Base-by-base conservation (phyloP, 2,888 invertebrate species). In the Scrobipalpa costella region DNA sequence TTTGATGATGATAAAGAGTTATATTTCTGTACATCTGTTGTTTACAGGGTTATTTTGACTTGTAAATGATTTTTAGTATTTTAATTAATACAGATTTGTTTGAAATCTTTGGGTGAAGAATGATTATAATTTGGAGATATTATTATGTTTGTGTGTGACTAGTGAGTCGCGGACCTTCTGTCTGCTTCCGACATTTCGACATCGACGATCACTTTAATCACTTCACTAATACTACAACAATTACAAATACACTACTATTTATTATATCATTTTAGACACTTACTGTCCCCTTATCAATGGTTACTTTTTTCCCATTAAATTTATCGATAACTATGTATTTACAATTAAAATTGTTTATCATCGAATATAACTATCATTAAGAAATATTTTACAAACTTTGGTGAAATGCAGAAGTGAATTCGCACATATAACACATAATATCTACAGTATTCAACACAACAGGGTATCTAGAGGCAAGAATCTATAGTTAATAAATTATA, bases 341-440 rank as follows among this genome's bases (percentile, higher is more conserved):
- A 91, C 90, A 90, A 78, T 89, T 88, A 86, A 90, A 90, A 88
- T 87, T 84, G 87, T 88, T 85, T 84, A 87, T 84, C 75, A 82
- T 86, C 85, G 86, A 90, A 86, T 89, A 85, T 86, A 89, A 81
- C 86, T 90, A 90, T 84, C 75, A 88, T 84, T 89, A 90, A 80
- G 88, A 88, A 86, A 86, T 90, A 90, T 89, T 88, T 90, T 90
- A 91, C 90, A 91, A 90, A 91, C 90, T 91, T 91, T 91, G 90
- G 90, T 91, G 90, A 88, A 84, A 88, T 85, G 88, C 86, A 86
- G 81, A 85, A 85, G 83, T 87, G 80, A 79, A 84, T 80, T 87
- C 84, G 86, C 85, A 85, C 83, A 78, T 82, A 81, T 82, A 85
- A 85, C 81, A 82, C 78, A 62, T 64, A 65, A 63, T 64, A 62